Percentiles rank a stretch among this genome's conserved stretches.
Conservation (phyloP, 2,888 invertebrate species). For the Drosophila monieri region DNA sequence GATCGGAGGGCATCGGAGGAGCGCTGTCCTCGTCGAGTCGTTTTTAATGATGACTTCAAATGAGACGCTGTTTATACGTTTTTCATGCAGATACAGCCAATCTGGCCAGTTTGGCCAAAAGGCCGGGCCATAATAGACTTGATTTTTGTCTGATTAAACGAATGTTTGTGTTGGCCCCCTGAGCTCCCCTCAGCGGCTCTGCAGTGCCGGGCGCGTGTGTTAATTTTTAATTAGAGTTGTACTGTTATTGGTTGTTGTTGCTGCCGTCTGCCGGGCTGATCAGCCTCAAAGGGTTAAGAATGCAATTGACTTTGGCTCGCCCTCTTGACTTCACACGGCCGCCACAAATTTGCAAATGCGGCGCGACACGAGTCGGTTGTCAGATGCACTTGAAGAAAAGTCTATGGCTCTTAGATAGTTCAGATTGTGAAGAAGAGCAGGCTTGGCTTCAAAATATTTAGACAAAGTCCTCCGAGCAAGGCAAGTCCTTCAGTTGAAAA, state of each 20-base stretch:
- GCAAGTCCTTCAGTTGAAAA: too few species aligned
- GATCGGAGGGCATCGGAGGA: constrained; percentile 4
- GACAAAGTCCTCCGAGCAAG: too few species aligned
- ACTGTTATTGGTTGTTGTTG: constrained; percentile 73
- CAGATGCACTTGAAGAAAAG: not conserved
- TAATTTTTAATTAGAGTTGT: constrained; percentile 77
- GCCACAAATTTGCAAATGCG: constrained; percentile 74
- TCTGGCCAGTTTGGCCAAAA: constrained; percentile 51
- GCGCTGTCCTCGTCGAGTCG: constrained; percentile 61
- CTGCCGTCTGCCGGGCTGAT: constrained; percentile 53
- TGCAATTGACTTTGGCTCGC: constrained; percentile 78
- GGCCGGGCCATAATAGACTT: constrained; percentile 74
- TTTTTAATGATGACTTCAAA: constrained; percentile 80
- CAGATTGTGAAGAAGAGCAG: too few species aligned
- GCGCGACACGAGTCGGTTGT: constrained; percentile 55
- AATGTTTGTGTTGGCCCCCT: constrained; percentile 40
- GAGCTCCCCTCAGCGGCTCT: not conserved
- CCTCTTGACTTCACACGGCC: constrained; percentile 67
- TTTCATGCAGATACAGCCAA: constrained; percentile 59
- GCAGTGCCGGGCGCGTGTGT: constrained; percentile 58
- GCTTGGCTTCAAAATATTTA: too few species aligned
- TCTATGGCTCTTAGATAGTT: too few species aligned
- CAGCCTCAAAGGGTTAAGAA: constrained; percentile 72
- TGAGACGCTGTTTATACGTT: constrained; percentile 65
- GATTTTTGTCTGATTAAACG: constrained; percentile 74